Evolutionary conservation across 2,113 vertebrate species (phyloP).

Genomic region (Strix uralensis): DNA sequence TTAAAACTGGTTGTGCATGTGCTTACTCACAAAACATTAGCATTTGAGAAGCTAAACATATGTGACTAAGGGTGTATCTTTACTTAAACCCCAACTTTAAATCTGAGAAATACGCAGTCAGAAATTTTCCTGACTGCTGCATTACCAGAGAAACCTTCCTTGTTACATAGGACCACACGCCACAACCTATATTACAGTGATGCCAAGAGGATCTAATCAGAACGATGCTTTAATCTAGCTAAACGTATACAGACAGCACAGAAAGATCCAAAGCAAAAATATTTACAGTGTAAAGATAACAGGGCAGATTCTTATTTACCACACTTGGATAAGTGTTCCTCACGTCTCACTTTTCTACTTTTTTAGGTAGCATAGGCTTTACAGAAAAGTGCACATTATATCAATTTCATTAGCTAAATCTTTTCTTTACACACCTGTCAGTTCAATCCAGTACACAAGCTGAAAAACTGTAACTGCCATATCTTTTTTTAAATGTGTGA

Average conservation of each 20-base stretch:
- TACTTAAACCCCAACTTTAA: background rate
- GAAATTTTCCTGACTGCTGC: background rate
- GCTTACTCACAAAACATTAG: background rate
- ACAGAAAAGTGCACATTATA: background rate
- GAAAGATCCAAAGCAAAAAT: background rate
- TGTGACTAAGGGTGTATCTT: background rate
- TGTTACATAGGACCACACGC: background rate
- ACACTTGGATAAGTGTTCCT: background rate
- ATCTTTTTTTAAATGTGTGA: conserved; percentile 44
- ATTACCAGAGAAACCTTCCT: background rate
- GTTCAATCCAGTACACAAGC: background rate
- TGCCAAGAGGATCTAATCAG: background rate
- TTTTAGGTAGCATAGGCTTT: background rate
- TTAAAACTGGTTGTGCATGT: background rate
- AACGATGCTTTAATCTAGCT: background rate
- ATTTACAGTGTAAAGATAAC: background rate
- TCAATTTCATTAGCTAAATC: conserved; percentile 33
- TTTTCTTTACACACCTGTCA: conserved; percentile 46
- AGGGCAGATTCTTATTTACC: background rate
- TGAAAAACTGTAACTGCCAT: conserved; percentile 22
- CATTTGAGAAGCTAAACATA: background rate
- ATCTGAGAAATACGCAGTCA: background rate
- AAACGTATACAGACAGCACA: background rate
- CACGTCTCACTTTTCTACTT: fast-evolving
- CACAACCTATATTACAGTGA: background rate